These are phyloP conservation scores for Hydrocynus forskahlii DNA, from an alignment of 2,797 vertebrate genomes.

Conservation along the genomic window DNA sequence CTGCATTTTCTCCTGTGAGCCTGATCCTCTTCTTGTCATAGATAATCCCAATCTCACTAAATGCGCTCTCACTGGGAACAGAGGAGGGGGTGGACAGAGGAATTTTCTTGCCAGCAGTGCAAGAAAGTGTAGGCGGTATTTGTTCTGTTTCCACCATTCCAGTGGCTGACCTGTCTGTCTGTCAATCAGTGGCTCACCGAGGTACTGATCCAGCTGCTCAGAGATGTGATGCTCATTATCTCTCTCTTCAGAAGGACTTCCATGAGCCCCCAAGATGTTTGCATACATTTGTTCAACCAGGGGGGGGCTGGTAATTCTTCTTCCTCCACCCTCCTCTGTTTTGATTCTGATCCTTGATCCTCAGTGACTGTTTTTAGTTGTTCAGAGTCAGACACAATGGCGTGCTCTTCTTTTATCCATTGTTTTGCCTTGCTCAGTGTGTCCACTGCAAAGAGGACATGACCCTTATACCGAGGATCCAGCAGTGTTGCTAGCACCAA, in stretches of 20 bases:
- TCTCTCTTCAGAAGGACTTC: neutral
- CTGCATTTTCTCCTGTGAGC: too few relatives aligned
- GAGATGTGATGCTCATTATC: neutral
- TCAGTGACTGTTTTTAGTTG: neutral
- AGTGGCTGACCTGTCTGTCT: conserved; percentile 41
- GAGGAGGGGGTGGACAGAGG: conserved; percentile 3
- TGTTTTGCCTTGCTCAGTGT: neutral
- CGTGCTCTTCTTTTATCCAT: neutral
- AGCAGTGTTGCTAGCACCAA: neutral
- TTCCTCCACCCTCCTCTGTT: neutral
- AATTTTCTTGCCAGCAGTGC: conserved; percentile 32
- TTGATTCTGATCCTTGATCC: neutral
- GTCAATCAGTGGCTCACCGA: conserved; percentile 50
- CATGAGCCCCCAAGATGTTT: neutral
- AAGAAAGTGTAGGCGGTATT: conserved; percentile 33
- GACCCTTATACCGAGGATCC: neutral
- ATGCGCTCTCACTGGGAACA: too few relatives aligned
- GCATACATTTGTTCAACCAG: neutral
- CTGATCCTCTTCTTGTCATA: too few relatives aligned
- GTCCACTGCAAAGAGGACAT: neutral
- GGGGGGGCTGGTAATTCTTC: neutral
- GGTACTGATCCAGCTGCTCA: conserved; percentile 37
- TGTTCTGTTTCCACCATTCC: conserved; percentile 47
- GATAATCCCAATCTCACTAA: too few relatives aligned
- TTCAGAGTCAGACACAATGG: neutral